phyloP scores from a whole-genome alignment of 2,888 invertebrate genomes.

The Drosophila anomelani region DNA sequence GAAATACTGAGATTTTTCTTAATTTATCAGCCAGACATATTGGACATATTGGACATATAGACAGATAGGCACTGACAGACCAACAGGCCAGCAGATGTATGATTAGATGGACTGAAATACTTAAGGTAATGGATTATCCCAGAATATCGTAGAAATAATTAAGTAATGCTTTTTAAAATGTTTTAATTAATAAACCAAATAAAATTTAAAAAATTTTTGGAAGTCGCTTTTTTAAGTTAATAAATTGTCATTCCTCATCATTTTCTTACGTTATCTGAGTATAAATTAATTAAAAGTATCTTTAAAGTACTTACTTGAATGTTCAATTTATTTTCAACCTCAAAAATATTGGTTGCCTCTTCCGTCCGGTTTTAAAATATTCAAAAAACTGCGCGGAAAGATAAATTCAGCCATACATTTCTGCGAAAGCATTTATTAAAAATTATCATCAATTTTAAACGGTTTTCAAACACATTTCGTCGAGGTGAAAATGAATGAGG shows the following conservation, averaged over 20 bases:
- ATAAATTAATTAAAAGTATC: constrained; percentile 42
- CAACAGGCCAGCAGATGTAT: too few relatives aligned
- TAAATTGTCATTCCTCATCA: too few relatives aligned
- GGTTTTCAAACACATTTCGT: constrained; percentile 65
- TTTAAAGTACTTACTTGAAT: background rate
- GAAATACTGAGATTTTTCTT: background rate
- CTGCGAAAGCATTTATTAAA: constrained; percentile 60
- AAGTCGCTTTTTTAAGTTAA: too few relatives aligned
- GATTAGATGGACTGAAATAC: too few relatives aligned
- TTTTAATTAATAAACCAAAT: too few relatives aligned
- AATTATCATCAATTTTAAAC: constrained; percentile 69
- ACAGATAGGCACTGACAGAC: too few relatives aligned
- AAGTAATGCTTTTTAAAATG: too few relatives aligned
- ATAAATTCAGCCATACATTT: constrained; percentile 28
- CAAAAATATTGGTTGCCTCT: background rate
- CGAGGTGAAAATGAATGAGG: constrained; percentile 52
- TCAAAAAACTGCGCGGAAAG: background rate
- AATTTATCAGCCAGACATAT: too few relatives aligned
- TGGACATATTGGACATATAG: too few relatives aligned
- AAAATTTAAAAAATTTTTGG: too few relatives aligned
- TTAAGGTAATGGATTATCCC: too few relatives aligned
- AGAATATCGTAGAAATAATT: too few relatives aligned
- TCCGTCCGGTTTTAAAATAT: background rate
- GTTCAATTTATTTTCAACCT: background rate
- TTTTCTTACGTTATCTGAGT: constrained; percentile 16